Conservation (phyloP, 2,113 vertebrate species). For the Daubentonia madagascariensis region DNA sequence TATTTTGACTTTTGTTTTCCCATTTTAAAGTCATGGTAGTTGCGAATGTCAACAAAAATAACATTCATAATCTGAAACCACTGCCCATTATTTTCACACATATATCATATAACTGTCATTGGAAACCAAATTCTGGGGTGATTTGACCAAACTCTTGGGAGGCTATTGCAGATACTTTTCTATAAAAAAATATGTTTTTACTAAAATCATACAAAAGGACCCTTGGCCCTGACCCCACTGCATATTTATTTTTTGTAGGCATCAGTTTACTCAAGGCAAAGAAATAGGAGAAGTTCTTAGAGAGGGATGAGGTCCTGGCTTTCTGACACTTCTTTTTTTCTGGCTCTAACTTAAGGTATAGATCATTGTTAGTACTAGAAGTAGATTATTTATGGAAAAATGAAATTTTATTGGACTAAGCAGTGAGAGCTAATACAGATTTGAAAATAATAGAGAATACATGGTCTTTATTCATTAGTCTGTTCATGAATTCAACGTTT, state of each 20-base stretch:
- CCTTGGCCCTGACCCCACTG: constrained; percentile 38
- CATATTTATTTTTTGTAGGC: constrained; percentile 68
- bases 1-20: background rate
- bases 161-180: constrained; percentile 44
- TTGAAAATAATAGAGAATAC: background rate
- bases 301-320: constrained; percentile 24
- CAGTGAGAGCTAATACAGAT: constrained; percentile 1
- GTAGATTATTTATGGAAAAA: constrained; percentile 49
- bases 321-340: constrained; percentile 35
- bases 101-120: constrained; percentile 73
- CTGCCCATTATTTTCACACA: constrained; percentile 71
- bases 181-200: constrained; percentile 70
- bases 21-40: constrained; percentile 46
- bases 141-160: constrained; percentile 74
- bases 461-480: constrained; percentile 30
- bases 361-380: background rate
- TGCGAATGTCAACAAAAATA: constrained; percentile 67
- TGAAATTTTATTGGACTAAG: constrained; percentile 48
- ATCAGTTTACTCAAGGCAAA: constrained; percentile 64
- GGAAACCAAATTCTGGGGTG: constrained; percentile 71
- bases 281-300: constrained; percentile 56
- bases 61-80: constrained; percentile 61
- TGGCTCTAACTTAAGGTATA: constrained; percentile 41
- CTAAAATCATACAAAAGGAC: constrained; percentile 66
- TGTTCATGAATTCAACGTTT: constrained; percentile 34